Percentiles rank a stretch among this genome's conserved stretches.
These are phyloP conservation scores for Alcis repandata DNA, from an alignment of 2,888 invertebrate species.

Conservation along the genomic window DNA sequence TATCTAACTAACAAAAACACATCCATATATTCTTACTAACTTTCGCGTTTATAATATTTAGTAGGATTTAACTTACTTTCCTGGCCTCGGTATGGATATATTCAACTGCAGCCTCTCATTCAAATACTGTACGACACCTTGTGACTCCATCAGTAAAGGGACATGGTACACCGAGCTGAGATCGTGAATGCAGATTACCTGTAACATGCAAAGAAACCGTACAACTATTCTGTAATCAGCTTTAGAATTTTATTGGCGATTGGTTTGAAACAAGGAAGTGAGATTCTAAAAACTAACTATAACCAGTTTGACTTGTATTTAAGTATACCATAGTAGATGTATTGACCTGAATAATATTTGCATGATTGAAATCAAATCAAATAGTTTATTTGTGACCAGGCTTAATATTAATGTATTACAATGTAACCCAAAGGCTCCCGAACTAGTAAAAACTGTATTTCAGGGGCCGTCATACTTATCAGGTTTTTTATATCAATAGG, in stretches of 20 bases:
- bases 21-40: too few relatives aligned
- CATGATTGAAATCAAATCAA: not conserved
- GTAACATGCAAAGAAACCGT: constrained; percentile 39
- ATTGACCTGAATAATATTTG: not conserved
- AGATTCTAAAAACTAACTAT: not conserved
- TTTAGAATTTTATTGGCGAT: not conserved
- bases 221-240: constrained; percentile 12
- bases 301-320: not conserved
- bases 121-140: constrained; percentile 95
- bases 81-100: constrained; percentile 89
- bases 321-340: not conserved
- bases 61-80: constrained; percentile 77
- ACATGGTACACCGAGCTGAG: constrained; percentile 98
- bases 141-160: constrained; percentile 96
- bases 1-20: too few relatives aligned
- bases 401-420: too few relatives aligned
- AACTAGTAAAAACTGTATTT: too few relatives aligned
- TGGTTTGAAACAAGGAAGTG: not conserved
- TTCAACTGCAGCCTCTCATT: constrained; percentile 92
- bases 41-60: too few relatives aligned
- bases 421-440: too few relatives aligned
- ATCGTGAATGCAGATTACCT: constrained; percentile 98
- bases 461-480: too few relatives aligned
- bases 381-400: not conserved
- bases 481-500: too few relatives aligned